Evolutionary conservation across 2,113 vertebrate species (phyloP), one percentile per base, ranked within the genome.

Genomic region (Stigmatopora argus): DNA sequence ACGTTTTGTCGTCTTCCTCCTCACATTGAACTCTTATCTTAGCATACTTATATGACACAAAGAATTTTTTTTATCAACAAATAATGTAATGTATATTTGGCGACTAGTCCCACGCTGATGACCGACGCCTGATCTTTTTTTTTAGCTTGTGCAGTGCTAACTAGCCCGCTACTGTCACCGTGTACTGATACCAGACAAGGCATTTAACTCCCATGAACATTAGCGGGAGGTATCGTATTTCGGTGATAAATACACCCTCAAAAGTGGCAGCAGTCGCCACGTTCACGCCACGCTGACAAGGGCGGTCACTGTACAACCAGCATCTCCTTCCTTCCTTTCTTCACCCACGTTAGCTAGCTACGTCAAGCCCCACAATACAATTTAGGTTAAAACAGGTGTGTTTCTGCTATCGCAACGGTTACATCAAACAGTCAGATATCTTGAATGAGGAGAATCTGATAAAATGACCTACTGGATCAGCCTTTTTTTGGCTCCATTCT

Each of bases 291-390:
- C 47, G 38, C 3, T 47, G 31, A 18, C 69, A 46, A 1, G 48
- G 34, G 9, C 64, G 19, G 46, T 47, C 65, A 62, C 48, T 19
- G 18, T 48, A 46, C 46, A 49, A 15, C 46, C 62, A 31, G 23
- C 23, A 64, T 49, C 62, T 9, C 47, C 48, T 35, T 35, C 58
- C 38, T 61, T 69, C 63, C 63, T 85, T 83, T 86, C 84, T 85
- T 82, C 69, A 77, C 74, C 73, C 77, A 86, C 80, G 79, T 75
- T 78, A 83, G 83, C 85, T 75, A 79, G 81, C 82, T 79, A 75
- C 59, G 59, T 15, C 41, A 45, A 45, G 70, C 70, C 70, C 38
- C 48, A 67, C 69, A 64, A 58, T 26, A 72, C 66, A 59, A 38
- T 63, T 49, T 78, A 77, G 82, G 74, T 60, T 69, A 6, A 26